Evolutionary conservation across 2,797 vertebrate genomes (phyloP).

Genomic region (Iguana delicatissima): DNA sequence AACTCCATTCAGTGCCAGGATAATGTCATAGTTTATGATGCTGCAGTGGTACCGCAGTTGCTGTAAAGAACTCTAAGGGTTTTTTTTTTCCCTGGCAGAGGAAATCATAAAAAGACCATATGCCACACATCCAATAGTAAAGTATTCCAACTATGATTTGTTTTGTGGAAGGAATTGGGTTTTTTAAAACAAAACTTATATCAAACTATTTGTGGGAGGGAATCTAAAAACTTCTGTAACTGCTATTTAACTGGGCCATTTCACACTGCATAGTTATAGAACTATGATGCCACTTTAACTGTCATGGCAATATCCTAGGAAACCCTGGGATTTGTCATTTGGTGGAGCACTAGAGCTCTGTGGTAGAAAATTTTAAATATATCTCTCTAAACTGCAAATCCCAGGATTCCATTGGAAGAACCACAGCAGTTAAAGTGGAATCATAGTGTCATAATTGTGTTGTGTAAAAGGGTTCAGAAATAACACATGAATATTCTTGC

Average conservation of each 20-base stretch:
- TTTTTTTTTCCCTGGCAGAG: background rate
- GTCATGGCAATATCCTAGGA: too few species aligned
- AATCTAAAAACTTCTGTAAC: conserved; percentile 30
- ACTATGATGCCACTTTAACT: too few species aligned
- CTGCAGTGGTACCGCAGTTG: background rate
- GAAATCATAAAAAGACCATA: background rate
- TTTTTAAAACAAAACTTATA: conserved; percentile 22
- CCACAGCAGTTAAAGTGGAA: too few species aligned
- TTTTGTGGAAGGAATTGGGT: too few species aligned
- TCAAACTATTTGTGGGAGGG: conserved; percentile 38
- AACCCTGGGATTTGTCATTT: too few species aligned
- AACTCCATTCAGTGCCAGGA: background rate
- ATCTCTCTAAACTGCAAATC: too few species aligned
- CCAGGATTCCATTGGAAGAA: too few species aligned
- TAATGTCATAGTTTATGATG: conserved; percentile 23
- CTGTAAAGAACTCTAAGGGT: background rate
- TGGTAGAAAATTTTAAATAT: too few species aligned
- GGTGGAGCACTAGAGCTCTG: too few species aligned
- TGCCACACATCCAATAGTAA: conserved; percentile 9
- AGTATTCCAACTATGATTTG: conserved; percentile 18
- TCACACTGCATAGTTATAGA: too few species aligned
- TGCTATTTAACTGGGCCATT: background rate
- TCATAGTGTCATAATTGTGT: background rate
- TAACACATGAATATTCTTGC: conserved; percentile 1
- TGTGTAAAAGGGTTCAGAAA: conserved; percentile 26